Evolutionary conservation across 2,113 vertebrate species (phyloP).

Genomic region (Microtus pennsylvanicus): DNA sequence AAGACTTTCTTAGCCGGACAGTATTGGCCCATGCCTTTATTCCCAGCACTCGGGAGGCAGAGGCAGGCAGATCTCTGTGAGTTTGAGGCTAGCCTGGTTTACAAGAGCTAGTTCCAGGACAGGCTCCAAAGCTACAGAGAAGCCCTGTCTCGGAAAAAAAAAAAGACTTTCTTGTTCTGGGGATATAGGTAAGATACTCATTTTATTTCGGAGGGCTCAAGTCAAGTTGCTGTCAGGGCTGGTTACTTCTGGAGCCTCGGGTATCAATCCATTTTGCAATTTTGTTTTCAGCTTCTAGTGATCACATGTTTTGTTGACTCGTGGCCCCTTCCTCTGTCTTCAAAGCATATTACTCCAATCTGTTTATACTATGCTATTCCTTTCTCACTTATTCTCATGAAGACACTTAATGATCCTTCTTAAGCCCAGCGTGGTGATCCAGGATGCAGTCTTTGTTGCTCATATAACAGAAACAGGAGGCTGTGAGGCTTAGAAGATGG

Average conservation of each 20-base stretch:
- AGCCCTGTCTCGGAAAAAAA: too few relatives aligned
- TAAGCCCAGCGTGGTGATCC: neutral
- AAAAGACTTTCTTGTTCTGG: neutral
- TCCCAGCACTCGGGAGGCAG: too few relatives aligned
- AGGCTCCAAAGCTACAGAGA: too few relatives aligned
- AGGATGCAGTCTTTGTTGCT: neutral
- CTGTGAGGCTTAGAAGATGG: neutral
- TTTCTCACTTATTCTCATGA: neutral
- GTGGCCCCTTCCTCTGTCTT: neutral
- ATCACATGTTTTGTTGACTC: neutral
- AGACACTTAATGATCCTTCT: neutral
- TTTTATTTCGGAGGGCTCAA: conserved; percentile 16
- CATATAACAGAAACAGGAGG: neutral
- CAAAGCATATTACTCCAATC: neutral
- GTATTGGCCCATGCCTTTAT: too few relatives aligned
- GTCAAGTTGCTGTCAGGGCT: neutral
- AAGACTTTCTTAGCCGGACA: neutral
- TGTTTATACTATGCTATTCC: neutral
- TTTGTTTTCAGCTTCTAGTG: neutral
- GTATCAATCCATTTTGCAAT: neutral
- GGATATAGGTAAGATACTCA: neutral
- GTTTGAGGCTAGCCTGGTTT: too few relatives aligned
- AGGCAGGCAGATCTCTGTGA: too few relatives aligned
- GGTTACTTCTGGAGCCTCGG: neutral
- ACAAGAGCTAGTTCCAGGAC: too few relatives aligned